Percentiles rank a stretch among this genome's conserved stretches.
phyloP scores from a whole-genome alignment of 2,888 invertebrate genomes.

The Leptopilina drosophilae region DNA sequence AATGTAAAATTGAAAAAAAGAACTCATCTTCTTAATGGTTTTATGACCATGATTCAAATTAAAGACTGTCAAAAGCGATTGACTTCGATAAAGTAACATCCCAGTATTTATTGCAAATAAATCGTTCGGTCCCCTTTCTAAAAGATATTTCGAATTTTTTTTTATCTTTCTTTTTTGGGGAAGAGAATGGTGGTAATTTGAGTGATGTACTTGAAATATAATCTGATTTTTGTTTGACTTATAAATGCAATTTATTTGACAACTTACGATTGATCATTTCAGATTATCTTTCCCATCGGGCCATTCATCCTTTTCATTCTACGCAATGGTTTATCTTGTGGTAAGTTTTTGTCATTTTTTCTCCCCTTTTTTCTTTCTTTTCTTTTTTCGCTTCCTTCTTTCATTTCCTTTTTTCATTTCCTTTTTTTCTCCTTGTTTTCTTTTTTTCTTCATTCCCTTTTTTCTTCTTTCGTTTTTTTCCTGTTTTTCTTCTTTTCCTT shows the following conservation, averaged over 20 bases:
- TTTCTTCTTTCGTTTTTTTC: too few species aligned
- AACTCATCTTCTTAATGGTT: conserved; percentile 12
- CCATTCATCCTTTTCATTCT: conserved; percentile 93
- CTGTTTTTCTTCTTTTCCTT: not conserved
- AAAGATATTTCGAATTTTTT: conserved; percentile 10
- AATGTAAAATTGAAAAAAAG: not conserved
- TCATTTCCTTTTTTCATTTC: not conserved
- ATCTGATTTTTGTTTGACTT: conserved; percentile 41
- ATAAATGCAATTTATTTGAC: conserved; percentile 61
- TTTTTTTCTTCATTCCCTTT: too few species aligned
- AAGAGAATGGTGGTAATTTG: conserved; percentile 24
- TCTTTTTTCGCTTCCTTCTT: not conserved
- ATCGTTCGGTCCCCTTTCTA: not conserved
- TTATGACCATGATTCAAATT: conserved; percentile 20
- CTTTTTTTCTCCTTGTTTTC: not conserved
- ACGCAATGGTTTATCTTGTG: conserved; percentile 90
- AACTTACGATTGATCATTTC: conserved; percentile 66
- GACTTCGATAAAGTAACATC: conserved; percentile 31
- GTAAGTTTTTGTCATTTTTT: conserved; percentile 80
- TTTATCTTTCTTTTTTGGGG: not conserved
- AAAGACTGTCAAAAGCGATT: conserved; percentile 47
- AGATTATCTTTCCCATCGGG: conserved; percentile 94
- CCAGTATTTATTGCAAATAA: conserved; percentile 22
- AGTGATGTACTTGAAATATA: conserved; percentile 35
- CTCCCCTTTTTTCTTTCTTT: not conserved